Evolutionary conservation across 2,113 vertebrate genomes (phyloP).

Genomic region (Colistium nudipinnis): DNA sequence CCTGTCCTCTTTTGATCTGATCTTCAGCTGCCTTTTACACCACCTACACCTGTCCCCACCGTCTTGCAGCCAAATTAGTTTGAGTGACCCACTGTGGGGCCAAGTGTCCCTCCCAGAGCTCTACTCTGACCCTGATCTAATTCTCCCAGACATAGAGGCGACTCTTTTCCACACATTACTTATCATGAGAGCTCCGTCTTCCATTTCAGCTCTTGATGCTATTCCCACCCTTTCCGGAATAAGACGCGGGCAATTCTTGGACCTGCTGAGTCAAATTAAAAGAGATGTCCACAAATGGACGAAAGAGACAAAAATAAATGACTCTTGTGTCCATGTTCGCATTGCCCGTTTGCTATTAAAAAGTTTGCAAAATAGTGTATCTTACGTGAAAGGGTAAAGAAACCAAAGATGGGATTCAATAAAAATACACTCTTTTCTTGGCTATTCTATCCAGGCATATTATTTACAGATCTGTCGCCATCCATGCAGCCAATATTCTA

Average conservation of each 20-base stretch:
- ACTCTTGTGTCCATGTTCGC: conserved; percentile 6
- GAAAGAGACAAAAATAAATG: conserved; percentile 21
- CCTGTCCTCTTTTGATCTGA: conserved; percentile 14
- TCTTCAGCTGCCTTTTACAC: conserved; percentile 48
- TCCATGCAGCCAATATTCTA: conserved; percentile 42
- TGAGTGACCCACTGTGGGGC: conserved; percentile 26
- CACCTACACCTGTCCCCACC: conserved; percentile 56
- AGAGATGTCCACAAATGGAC: conserved; percentile 33
- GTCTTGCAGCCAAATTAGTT: conserved; percentile 16
- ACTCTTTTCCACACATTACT: conserved; percentile 40
- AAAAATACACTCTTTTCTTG: conserved; percentile 27
- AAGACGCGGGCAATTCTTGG: conserved; percentile 21
- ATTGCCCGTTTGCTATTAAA: conserved; percentile 10
- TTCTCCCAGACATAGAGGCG: conserved; percentile 32
- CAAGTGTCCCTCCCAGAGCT: conserved; percentile 9
- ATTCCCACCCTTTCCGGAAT: conserved; percentile 23
- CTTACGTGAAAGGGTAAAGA: conserved; percentile 32
- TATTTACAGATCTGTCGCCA: conserved; percentile 43
- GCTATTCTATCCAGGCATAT: conserved; percentile 5
- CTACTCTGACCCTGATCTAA: conserved; percentile 57
- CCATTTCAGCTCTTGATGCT: conserved; percentile 16
- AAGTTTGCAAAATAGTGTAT: conserved; percentile 30
- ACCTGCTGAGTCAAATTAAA: conserved; percentile 34
- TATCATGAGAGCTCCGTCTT: conserved; percentile 4
- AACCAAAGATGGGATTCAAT: conserved; percentile 41